Evolutionary conservation across 2,888 invertebrate genomes (phyloP).

Genomic region (Eupithecia tripunctaria): DNA sequence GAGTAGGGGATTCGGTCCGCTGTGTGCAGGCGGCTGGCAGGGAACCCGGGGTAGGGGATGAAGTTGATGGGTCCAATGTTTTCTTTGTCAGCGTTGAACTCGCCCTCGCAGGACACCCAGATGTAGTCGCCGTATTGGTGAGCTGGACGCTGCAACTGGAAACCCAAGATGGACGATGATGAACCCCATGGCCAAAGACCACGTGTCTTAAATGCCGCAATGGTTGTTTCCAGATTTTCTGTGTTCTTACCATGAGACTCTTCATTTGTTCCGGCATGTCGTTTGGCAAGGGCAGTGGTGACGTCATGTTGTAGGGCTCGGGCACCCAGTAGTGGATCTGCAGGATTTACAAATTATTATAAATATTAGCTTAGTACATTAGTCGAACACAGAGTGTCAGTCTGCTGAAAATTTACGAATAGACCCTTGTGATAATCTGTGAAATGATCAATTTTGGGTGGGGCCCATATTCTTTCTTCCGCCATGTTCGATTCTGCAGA

Average conservation of each 20-base stretch:
- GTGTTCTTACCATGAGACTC: slow-evolving; percentile 83
- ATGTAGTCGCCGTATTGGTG: slow-evolving; percentile 84
- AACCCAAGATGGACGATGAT: not conserved
- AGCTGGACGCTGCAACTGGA: slow-evolving; percentile 66
- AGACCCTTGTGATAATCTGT: not conserved
- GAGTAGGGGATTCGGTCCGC: slow-evolving; percentile 72
- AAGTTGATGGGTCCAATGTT: slow-evolving; percentile 89
- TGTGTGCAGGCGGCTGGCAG: slow-evolving; percentile 68
- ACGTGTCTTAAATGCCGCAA: not conserved
- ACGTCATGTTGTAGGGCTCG: slow-evolving; percentile 89
- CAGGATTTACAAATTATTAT: not conserved
- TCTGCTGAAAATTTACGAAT: not conserved
- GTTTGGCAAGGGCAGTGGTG: slow-evolving; percentile 84
- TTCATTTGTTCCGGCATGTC: slow-evolving; percentile 90
- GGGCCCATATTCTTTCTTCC: not conserved
- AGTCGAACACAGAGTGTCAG: not conserved
- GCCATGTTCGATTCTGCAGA: not conserved
- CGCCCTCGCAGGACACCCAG: slow-evolving; percentile 93
- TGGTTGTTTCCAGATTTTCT: not conserved
- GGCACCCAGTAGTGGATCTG: slow-evolving; percentile 96
- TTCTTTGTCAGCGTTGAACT: slow-evolving; percentile 90
- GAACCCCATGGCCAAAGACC: no score
- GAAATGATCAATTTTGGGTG: no score
- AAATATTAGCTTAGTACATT: not conserved
- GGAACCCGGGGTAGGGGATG: slow-evolving; percentile 86